These are phyloP conservation scores for Chaetodon auriga DNA, from an alignment of 2,113 vertebrate genomes.

Conservation along the genomic window DNA sequence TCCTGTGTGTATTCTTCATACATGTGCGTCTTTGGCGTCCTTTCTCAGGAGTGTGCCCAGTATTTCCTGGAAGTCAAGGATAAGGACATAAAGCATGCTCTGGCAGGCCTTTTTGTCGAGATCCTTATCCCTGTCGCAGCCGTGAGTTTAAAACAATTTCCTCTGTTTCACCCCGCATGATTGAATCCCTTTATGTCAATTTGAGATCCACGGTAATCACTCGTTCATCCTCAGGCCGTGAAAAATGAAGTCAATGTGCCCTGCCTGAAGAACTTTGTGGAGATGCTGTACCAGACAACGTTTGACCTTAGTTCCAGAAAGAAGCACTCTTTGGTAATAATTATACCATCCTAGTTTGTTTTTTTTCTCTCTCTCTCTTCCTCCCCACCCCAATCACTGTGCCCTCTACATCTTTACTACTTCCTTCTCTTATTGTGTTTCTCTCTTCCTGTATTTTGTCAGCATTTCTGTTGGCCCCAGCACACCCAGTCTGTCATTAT, in stretches of 20 bases:
- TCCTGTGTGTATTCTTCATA: conserved; percentile 3
- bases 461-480: background rate
- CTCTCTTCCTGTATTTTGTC: conserved; percentile 29
- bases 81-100: conserved; percentile 98
- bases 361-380: background rate
- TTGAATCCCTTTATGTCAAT: background rate
- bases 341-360: background rate
- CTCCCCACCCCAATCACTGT: background rate
- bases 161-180: background rate
- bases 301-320: conserved; percentile 99
- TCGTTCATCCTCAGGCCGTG: conserved; percentile 89
- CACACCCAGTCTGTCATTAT: background rate
- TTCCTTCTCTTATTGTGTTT: conserved; percentile 30
- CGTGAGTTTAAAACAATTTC: conserved; percentile 83
- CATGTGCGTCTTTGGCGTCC: conserved; percentile 8
- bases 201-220: background rate
- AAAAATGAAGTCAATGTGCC: conserved; percentile 99
- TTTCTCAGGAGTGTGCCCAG: conserved; percentile 94
- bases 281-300: conserved; percentile 99
- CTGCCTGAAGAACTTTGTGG: conserved; percentile 99
- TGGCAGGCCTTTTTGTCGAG: conserved; percentile 98
- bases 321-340: conserved; percentile 97
- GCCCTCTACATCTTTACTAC: background rate
- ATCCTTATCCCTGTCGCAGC: conserved; percentile 99
- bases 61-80: conserved; percentile 99